A percentile compares a stretch with the other conserved stretches of the same genome.
phyloP scores from a whole-genome alignment of 2,113 vertebrate species.

The Nothoprocta perdicaria region DNA sequence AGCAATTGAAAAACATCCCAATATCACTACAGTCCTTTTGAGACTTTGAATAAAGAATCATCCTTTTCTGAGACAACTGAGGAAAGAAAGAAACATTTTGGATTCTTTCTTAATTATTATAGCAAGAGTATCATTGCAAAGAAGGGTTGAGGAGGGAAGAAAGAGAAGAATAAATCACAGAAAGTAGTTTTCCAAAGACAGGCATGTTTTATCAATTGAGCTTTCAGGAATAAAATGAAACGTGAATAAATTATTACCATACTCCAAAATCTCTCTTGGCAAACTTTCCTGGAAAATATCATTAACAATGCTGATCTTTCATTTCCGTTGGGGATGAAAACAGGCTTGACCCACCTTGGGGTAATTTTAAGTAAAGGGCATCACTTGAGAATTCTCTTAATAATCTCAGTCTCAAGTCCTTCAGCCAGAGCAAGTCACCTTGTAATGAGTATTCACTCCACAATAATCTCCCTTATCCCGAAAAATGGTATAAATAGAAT shows the following conservation, averaged over 20 bases:
- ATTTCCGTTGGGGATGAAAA: background rate
- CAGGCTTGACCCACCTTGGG: background rate
- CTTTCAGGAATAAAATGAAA: background rate
- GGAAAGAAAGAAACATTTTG: background rate
- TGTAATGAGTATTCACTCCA: conserved; percentile 69
- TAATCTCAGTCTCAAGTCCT: conserved; percentile 65
- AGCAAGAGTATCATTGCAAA: background rate
- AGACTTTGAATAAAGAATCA: background rate
- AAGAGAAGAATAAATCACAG: background rate
- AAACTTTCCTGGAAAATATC: background rate
- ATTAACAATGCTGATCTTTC: background rate
- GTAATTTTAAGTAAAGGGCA: conserved; percentile 45
- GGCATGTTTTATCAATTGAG: background rate
- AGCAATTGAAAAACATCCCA: background rate
- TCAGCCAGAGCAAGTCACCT: conserved; percentile 72
- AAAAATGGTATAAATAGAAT: conserved; percentile 79
- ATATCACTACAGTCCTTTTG: background rate
- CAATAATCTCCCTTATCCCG: conserved; percentile 63
- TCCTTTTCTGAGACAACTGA: background rate
- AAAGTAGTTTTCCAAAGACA: background rate
- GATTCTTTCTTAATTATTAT: background rate
- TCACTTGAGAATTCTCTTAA: conserved; percentile 70
- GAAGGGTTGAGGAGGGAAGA: accelerated
- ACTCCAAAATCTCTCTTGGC: background rate
- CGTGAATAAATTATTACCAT: background rate